phyloP scores from a whole-genome alignment of 1,140 invertebrate species.

The Pseudomyrmex dendroicus region DNA sequence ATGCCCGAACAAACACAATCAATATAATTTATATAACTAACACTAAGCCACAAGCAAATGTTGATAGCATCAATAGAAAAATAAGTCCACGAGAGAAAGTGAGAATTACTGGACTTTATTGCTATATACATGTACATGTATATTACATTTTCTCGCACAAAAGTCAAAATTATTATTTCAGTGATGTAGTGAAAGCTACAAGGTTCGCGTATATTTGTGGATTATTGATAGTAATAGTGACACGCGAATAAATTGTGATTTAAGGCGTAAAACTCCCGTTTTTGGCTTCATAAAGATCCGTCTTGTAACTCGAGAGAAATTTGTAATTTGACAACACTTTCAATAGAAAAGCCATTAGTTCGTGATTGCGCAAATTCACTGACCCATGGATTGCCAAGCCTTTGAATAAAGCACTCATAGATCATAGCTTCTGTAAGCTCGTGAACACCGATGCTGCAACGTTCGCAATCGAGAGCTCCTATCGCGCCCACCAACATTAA shows the following conservation, averaged over 20 bases:
- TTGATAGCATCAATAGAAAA: not conserved
- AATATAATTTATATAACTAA: not conserved
- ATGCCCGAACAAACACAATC: not conserved
- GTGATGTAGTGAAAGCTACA: too few relatives aligned
- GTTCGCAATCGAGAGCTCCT: conserved; percentile 25
- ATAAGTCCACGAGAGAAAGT: conserved; percentile 1
- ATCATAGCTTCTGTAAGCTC: conserved; percentile 26
- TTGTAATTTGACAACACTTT: not conserved
- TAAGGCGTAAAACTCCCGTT: not conserved
- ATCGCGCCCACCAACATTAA: conserved; percentile 50
- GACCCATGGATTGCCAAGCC: conserved; percentile 6
- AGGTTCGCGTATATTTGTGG: not conserved
- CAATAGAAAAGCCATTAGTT: conserved; percentile 30
- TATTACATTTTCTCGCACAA: too few relatives aligned
- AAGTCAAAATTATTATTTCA: too few relatives aligned
- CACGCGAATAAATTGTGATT: not conserved
- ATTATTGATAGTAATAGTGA: not conserved
- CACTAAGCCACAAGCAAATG: not conserved
- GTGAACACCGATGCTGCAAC: conserved; percentile 3
- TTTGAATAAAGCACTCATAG: conserved; percentile 38
- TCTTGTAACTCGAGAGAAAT: not conserved
- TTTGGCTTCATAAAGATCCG: not conserved
- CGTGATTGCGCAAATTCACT: conserved; percentile 13
- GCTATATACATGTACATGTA: not conserved
- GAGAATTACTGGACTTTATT: not conserved